Evolutionary conservation across 2,113 vertebrate species (phyloP).

Genomic region (Calyptomena viridis): DNA sequence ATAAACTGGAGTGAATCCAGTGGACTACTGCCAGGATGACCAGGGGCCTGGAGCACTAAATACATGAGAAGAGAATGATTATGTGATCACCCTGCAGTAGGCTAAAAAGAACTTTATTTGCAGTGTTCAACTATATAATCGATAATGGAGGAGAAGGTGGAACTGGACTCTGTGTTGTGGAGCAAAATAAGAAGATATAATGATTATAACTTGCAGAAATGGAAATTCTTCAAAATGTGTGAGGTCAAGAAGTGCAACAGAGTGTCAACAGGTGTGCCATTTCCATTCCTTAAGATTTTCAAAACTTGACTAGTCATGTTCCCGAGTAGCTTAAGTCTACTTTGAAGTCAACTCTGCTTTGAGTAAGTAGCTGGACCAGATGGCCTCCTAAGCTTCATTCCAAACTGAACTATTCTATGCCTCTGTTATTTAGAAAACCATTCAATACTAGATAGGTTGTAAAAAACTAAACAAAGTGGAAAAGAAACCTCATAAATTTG

Average conservation of each 20-base stretch:
- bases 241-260: not conserved
- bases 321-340: not conserved
- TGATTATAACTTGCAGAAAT: not conserved
- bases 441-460: not conserved
- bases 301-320: not conserved
- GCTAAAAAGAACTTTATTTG: not conserved
- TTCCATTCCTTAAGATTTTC: not conserved
- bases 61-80: not conserved
- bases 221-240: not conserved
- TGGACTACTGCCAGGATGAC: not conserved
- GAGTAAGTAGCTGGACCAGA: not conserved
- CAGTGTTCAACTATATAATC: not conserved
- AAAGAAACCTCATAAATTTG: not conserved
- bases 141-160: not conserved
- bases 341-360: not conserved
- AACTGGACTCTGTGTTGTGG: not conserved
- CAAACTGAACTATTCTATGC: not conserved
- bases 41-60: not conserved
- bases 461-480: not conserved
- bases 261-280: not conserved
- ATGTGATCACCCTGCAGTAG: not conserved
- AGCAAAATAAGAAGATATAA: not conserved
- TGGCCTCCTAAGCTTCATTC: not conserved
- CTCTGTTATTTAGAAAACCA: not conserved
- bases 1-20: not conserved